These are phyloP conservation scores for Solenodon paradoxus DNA, from an alignment of 2,113 vertebrate species.

Conservation along the genomic window DNA sequence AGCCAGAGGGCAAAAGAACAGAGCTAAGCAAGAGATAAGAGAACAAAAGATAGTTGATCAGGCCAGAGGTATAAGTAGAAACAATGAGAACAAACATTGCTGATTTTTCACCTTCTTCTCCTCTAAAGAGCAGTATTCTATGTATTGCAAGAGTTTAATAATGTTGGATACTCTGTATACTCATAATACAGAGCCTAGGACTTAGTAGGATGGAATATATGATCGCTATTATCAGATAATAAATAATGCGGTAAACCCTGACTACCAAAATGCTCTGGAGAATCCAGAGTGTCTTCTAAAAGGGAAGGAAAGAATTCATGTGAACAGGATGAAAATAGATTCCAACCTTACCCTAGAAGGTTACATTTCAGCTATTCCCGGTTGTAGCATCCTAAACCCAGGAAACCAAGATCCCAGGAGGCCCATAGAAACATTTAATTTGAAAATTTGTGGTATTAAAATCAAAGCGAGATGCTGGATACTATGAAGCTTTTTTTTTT, in stretches of 20 bases:
- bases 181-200: not conserved
- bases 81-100: not conserved
- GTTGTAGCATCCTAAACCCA: not conserved
- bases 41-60: not conserved
- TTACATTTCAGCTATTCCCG: not conserved
- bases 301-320: not conserved
- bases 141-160: not conserved
- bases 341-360: not conserved
- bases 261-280: not conserved
- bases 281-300: not conserved
- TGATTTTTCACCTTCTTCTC: not conserved
- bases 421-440: not conserved
- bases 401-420: not conserved
- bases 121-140: not conserved
- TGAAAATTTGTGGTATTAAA: not conserved
- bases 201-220: not conserved
- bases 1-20: not conserved
- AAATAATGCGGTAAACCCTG: not conserved
- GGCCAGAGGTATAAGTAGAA: not conserved
- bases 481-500: not conserved
- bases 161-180: not conserved
- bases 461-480: not conserved
- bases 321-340: not conserved
- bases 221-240: not conserved
- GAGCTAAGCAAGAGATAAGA: not conserved